phyloP scores from a whole-genome alignment of 2,797 vertebrate genomes.

The Sciurus vulgaris region DNA sequence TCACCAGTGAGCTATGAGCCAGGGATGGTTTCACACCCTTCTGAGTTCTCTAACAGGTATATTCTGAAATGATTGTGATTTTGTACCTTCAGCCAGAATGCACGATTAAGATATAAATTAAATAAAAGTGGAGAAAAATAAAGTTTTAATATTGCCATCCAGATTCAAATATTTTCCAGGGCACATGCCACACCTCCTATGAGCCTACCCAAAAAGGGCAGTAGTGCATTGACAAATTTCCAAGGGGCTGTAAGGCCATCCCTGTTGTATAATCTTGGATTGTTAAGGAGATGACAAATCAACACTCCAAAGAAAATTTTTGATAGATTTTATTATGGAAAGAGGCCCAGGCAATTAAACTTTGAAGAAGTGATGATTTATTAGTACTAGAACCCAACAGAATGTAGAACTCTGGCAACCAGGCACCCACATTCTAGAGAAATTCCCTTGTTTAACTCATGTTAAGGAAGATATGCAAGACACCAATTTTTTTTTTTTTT shows the following conservation, averaged over 20 bases:
- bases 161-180: neutral
- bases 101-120: accelerated
- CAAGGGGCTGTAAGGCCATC: too few relatives aligned
- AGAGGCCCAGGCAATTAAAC: too few relatives aligned
- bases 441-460: accelerated
- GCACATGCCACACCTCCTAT: neutral
- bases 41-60: too few relatives aligned
- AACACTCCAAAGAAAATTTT: neutral
- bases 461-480: neutral
- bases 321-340: neutral
- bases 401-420: neutral
- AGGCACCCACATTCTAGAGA: neutral
- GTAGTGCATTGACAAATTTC: neutral
- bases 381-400: neutral
- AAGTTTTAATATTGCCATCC: neutral
- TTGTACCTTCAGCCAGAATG: neutral
- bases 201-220: neutral
- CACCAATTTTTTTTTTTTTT: too few relatives aligned
- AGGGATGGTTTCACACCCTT: too few relatives aligned
- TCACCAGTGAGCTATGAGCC: too few relatives aligned
- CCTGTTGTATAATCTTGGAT: neutral
- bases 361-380: neutral
- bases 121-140: neutral
- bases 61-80: too few relatives aligned
- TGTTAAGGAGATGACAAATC: neutral